Conservation (phyloP, 1,140 invertebrate genomes). For the Orius insidiosus region DNA sequence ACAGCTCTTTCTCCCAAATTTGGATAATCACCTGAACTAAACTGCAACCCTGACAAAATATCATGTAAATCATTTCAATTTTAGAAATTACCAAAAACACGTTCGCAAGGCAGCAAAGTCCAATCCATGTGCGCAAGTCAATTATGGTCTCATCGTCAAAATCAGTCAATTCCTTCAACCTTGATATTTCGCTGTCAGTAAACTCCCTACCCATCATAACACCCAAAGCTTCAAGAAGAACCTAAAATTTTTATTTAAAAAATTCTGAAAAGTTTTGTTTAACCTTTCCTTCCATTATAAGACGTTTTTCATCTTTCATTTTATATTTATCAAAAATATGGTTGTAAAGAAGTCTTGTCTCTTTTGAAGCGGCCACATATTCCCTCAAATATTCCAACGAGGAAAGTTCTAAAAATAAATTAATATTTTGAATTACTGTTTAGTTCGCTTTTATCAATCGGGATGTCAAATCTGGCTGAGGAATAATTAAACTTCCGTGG, state of each 20-base stretch:
- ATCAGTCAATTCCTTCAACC: conserved; percentile 30
- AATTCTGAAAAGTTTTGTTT: neutral
- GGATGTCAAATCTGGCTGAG: conserved; percentile 5
- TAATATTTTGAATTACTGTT: neutral
- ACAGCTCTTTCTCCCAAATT: conserved; percentile 1
- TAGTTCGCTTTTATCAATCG: neutral
- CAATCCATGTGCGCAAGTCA: conserved; percentile 45
- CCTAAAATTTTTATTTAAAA: conserved; percentile 18
- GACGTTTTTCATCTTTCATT: neutral
- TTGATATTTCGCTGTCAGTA: conserved; percentile 26
- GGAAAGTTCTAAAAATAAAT: neutral
- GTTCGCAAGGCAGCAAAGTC: conserved; percentile 43
- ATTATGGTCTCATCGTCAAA: conserved; percentile 30
- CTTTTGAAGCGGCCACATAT: conserved; percentile 9
- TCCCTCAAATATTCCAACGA: conserved; percentile 10
- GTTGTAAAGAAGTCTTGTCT: conserved; percentile 5
- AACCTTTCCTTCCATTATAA: conserved; percentile 4
- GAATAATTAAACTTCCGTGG: conserved; percentile 5
- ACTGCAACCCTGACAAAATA: conserved; percentile 3
- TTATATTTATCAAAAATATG: conserved; percentile 10
- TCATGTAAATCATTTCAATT: too few relatives aligned
- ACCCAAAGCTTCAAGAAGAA: conserved; percentile 33
- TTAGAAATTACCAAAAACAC: conserved; percentile 28
- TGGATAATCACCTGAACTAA: conserved; percentile 2
- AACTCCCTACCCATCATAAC: conserved; percentile 40